Percentiles rank a stretch among this genome's conserved stretches.
These are phyloP conservation scores for Molorchus minor DNA, from an alignment of 2,888 invertebrate genomes.

Conservation along the genomic window DNA sequence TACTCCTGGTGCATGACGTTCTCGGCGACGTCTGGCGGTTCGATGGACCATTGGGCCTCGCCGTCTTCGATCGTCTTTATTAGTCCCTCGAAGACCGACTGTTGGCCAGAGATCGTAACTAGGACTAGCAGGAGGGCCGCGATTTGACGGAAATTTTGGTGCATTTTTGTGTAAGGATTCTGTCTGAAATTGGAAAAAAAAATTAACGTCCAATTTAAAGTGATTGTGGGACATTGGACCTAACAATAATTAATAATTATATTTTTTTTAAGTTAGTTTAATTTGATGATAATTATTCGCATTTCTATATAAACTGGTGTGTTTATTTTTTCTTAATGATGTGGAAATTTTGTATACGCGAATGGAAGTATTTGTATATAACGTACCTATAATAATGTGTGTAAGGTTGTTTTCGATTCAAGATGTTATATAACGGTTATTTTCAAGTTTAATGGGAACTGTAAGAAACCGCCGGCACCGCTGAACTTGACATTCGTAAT, in stretches of 20 bases:
- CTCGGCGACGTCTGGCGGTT: conserved; percentile 67
- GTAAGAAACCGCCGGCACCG: background rate
- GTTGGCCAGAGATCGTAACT: conserved; percentile 16
- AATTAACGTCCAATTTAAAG: no score
- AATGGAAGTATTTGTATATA: no score
- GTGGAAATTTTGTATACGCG: no score
- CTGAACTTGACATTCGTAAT: conserved; percentile 1
- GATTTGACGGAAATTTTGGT: background rate
- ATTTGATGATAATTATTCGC: no score
- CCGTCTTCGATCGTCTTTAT: conserved; percentile 68
- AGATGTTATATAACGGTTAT: conserved; percentile 4
- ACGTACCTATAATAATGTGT: no score
- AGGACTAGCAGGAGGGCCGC: conserved; percentile 30
- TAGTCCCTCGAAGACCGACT: conserved; percentile 62
- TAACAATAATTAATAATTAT: no score
- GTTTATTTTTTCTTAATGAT: no score
- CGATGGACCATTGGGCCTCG: conserved; percentile 63
- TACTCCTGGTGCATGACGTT: conserved; percentile 68
- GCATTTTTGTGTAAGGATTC: conserved; percentile 5
- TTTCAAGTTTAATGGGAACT: conserved; percentile 2
- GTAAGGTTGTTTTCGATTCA: no score
- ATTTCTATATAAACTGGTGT: no score
- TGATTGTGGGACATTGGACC: no score
- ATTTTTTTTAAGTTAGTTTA: no score
- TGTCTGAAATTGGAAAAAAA: background rate